These are phyloP conservation scores for Brachionus rotundiformis DNA, from an alignment of 1,140 invertebrate genomes.

Conservation along the genomic window DNA sequence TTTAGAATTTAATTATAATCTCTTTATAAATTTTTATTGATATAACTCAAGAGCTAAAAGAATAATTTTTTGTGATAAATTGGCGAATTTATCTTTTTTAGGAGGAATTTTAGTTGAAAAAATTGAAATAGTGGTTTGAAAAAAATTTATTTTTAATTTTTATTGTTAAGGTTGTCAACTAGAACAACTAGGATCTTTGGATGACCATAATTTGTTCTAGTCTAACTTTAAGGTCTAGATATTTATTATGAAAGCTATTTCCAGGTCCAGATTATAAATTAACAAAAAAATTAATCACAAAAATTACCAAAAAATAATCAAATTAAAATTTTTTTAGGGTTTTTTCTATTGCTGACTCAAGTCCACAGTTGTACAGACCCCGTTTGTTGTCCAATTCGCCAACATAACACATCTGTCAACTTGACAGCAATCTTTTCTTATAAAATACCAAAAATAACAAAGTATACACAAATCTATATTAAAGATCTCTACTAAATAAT, in stretches of 20 bases:
- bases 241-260: not conserved
- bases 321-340: not conserved
- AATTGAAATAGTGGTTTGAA: not conserved
- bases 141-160: not conserved
- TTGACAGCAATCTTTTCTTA: not conserved
- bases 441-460: slow-evolving; percentile 26
- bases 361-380: not conserved
- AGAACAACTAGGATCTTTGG: not conserved
- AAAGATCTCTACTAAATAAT: slow-evolving; percentile 47
- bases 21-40: no score
- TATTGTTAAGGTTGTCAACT: slow-evolving; percentile 33
- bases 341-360: not conserved
- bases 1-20: no score
- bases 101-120: no score
- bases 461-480: slow-evolving; percentile 41
- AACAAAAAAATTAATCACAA: not conserved
- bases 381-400: not conserved
- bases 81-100: no score
- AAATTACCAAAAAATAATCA: slow-evolving; percentile 4
- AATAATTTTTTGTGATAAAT: not conserved
- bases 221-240: not conserved
- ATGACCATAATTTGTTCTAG: not conserved
- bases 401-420: not conserved
- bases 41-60: no score
- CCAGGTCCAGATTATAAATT: slow-evolving; percentile 4